Evolutionary conservation across 2,888 invertebrate genomes (phyloP).

Genomic region (Sarcophaga variegata): DNA sequence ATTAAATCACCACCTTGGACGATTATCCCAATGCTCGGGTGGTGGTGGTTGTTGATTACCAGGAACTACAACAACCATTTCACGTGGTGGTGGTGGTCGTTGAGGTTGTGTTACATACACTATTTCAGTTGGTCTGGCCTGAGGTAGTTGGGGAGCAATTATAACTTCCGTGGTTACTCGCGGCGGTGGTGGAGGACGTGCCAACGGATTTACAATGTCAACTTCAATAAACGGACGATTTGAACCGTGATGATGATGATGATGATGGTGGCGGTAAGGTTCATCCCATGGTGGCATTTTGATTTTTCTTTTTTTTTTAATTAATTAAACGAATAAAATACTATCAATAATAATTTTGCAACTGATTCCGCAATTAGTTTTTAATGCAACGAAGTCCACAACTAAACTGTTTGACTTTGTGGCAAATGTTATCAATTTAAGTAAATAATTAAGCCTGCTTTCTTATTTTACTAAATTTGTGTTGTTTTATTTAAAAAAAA

Average conservation of each 20-base stretch:
- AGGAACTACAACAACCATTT: conserved; percentile 42
- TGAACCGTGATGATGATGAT: conserved; percentile 63
- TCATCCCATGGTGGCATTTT: conserved; percentile 50
- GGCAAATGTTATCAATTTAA: conserved; percentile 40
- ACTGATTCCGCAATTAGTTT: conserved; percentile 25
- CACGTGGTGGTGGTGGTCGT: conserved; percentile 70
- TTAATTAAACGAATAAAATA: background rate
- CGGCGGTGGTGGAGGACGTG: conserved; percentile 71
- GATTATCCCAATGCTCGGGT: conserved; percentile 74
- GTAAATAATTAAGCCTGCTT: conserved; percentile 38
- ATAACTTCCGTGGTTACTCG: conserved; percentile 71
- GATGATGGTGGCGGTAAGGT: conserved; percentile 73
- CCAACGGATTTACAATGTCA: conserved; percentile 74
- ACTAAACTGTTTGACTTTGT: conserved; percentile 28
- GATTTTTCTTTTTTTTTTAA: background rate
- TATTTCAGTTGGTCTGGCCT: conserved; percentile 54
- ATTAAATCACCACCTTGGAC: conserved; percentile 65
- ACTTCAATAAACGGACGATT: conserved; percentile 76
- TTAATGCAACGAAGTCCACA: conserved; percentile 31
- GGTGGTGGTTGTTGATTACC: conserved; percentile 53
- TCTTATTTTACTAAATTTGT: conserved; percentile 5
- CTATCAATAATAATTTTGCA: conserved; percentile 25
- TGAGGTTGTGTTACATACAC: conserved; percentile 62
- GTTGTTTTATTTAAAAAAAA: background rate
- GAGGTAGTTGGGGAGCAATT: conserved; percentile 69